These are phyloP conservation scores for Rhabdomys pumilio DNA, from an alignment of 2,797 vertebrate genomes.

Conservation along the genomic window DNA sequence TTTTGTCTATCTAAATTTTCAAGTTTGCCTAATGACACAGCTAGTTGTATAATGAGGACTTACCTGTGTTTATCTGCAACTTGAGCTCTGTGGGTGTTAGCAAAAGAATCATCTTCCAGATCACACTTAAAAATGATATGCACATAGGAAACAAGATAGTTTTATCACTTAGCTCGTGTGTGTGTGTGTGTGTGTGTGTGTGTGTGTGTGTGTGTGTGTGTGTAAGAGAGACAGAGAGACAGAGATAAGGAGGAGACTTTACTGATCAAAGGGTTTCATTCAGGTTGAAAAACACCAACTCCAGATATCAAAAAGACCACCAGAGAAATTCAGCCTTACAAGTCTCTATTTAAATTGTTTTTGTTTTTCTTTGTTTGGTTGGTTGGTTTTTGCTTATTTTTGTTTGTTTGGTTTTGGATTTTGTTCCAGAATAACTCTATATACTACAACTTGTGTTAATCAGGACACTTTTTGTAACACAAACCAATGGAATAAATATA, in stretches of 20 bases:
- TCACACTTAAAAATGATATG: background rate
- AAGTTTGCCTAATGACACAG: background rate
- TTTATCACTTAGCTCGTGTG: background rate
- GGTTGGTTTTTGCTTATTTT: background rate
- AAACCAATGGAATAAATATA: background rate
- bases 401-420: background rate
- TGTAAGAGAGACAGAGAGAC: background rate
- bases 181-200: background rate
- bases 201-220: background rate
- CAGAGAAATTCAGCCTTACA: background rate
- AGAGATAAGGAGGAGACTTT: background rate
- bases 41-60: background rate
- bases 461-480: background rate
- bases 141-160: background rate
- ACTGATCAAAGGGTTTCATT: background rate
- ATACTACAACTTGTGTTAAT: background rate
- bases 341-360: background rate
- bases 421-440: background rate
- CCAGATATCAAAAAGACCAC: background rate
- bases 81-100: background rate
- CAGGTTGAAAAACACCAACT: background rate
- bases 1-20: slow-evolving; percentile 18
- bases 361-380: background rate
- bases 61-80: background rate
- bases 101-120: background rate